phyloP scores from a whole-genome alignment of 2,888 invertebrate species.

The Conchocele bisecta region DNA sequence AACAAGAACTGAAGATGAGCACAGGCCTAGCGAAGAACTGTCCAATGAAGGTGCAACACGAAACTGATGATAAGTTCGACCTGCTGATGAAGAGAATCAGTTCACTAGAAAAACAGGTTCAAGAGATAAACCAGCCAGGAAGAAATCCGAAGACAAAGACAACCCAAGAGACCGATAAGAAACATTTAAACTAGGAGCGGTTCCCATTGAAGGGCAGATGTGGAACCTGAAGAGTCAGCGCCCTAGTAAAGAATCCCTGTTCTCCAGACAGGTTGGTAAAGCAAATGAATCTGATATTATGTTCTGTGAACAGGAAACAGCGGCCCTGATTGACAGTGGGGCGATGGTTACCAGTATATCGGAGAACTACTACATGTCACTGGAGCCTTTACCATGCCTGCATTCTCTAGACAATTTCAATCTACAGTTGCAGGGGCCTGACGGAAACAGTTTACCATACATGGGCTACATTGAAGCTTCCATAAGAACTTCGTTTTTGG shows the following conservation, averaged over 20 bases:
- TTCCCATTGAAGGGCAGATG: neutral
- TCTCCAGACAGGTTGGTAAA: neutral
- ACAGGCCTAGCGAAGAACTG: neutral
- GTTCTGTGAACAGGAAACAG: neutral
- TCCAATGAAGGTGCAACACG: neutral
- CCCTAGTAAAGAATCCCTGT: neutral
- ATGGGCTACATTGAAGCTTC: slow-evolving; percentile 6
- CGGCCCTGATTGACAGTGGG: neutral
- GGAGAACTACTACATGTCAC: neutral
- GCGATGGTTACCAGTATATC: neutral
- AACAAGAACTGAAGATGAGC: neutral
- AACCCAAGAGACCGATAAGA: neutral
- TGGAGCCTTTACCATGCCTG: neutral
- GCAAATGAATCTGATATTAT: neutral
- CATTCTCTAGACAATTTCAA: neutral
- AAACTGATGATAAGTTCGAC: neutral
- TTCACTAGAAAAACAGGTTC: too few relatives aligned
- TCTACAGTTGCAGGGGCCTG: neutral
- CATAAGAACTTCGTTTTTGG: neutral
- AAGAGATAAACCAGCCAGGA: neutral
- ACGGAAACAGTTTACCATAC: neutral
- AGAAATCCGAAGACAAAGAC: neutral
- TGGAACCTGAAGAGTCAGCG: neutral
- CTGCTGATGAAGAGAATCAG: neutral
- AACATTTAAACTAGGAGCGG: neutral